Evolutionary conservation across 2,113 vertebrate genomes (phyloP).

Genomic region (Vulpes ferrilata): DNA sequence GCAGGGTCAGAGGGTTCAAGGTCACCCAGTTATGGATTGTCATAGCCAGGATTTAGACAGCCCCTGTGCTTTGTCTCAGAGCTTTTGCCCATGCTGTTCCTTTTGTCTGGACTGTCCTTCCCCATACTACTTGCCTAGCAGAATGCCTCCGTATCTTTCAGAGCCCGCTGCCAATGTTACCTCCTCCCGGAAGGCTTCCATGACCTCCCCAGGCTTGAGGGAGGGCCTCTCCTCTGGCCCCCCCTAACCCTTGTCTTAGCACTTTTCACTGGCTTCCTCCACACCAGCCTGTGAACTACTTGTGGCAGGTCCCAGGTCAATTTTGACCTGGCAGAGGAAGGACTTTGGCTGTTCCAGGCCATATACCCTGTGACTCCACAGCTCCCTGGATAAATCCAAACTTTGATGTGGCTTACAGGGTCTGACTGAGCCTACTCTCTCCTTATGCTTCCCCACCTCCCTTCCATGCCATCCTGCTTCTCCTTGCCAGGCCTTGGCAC

Average conservation of each 20-base stretch:
- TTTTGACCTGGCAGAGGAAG: neutral
- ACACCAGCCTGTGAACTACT: neutral
- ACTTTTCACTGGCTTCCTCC: neutral
- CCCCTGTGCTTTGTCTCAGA: neutral
- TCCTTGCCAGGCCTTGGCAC: neutral
- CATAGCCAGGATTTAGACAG: neutral
- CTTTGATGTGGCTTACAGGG: neutral
- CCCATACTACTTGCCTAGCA: neutral
- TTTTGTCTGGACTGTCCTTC: neutral
- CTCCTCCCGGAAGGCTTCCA: neutral
- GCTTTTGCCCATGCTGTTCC: neutral
- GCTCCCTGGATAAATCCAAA: neutral
- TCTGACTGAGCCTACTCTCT: neutral
- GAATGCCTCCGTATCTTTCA: neutral
- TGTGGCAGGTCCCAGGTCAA: neutral
- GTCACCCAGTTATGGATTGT: neutral
- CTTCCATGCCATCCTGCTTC: neutral
- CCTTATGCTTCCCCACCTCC: neutral
- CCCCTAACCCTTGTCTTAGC: neutral
- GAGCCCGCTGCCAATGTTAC: neutral
- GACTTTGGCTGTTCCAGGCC: neutral
- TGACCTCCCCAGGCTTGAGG: neutral
- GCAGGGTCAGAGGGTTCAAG: neutral
- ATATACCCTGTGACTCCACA: neutral
- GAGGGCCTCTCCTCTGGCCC: neutral